Percentiles rank a stretch among this genome's conserved stretches.
phyloP scores from a whole-genome alignment of 2,888 invertebrate species.

The Drosophila antonietae region DNA sequence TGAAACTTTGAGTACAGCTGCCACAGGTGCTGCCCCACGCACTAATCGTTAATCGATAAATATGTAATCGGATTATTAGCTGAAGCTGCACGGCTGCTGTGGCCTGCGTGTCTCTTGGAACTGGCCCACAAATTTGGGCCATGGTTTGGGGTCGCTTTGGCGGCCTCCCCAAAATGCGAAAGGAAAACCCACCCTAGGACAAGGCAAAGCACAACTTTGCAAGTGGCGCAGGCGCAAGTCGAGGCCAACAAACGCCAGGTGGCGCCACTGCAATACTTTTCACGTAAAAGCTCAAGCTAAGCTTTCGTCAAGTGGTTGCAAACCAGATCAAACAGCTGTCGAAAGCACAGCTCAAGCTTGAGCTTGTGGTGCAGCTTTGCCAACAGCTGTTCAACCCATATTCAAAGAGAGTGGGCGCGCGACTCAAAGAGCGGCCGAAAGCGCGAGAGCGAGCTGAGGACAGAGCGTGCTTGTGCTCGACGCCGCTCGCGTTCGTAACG shows the following conservation, averaged over 20 bases:
- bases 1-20: background rate
- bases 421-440: conserved; percentile 1
- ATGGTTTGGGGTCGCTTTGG: conserved; percentile 9
- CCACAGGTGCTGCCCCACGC: conserved; percentile 7
- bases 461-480: conserved; percentile 37
- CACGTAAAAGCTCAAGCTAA: conserved; percentile 17
- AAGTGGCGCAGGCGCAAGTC: conserved; percentile 34
- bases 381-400: conserved; percentile 32
- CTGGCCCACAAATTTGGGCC: conserved; percentile 7
- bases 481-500: conserved; percentile 59
- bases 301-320: conserved; percentile 4
- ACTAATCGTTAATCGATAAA: conserved; percentile 23
- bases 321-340: conserved; percentile 6
- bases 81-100: conserved; percentile 4
- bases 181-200: conserved; percentile 7
- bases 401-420: conserved; percentile 5
- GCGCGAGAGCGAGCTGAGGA: conserved; percentile 9
- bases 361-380: conserved; percentile 31
- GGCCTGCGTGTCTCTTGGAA: conserved; percentile 13
- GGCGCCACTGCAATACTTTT: conserved; percentile 8
- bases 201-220: background rate
- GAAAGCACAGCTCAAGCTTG: conserved; percentile 25
- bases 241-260: conserved; percentile 16
- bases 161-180: background rate
- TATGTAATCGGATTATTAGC: conserved; percentile 17